phyloP scores from a whole-genome alignment of 1,140 invertebrate genomes.

The Sipha flava region DNA sequence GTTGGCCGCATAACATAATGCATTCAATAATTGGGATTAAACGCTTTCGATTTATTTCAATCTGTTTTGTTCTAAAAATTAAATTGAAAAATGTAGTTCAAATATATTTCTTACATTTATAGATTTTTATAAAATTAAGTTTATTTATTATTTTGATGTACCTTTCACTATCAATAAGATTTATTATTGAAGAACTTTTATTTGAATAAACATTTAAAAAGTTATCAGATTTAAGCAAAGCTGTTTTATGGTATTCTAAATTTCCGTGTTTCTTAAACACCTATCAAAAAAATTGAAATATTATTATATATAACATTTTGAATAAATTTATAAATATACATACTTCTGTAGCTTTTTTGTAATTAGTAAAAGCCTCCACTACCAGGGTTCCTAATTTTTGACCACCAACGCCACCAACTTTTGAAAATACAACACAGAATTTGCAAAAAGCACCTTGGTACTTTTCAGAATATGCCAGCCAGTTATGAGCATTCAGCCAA shows the following conservation, averaged over 20 bases:
- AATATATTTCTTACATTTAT: neutral
- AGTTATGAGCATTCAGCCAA: neutral
- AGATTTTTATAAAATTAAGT: neutral
- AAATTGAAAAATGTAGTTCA: neutral
- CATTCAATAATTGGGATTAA: neutral
- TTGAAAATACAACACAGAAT: neutral
- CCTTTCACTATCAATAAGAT: neutral
- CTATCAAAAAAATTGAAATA: neutral
- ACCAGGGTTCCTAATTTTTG: neutral
- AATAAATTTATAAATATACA: neutral
- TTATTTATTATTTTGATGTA: neutral
- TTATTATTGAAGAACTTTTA: neutral
- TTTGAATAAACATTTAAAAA: neutral
- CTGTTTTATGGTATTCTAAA: neutral
- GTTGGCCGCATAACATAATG: conserved; percentile 34
- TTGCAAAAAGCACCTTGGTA: conserved; percentile 3
- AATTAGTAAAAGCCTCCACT: neutral
- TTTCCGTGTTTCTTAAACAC: neutral
- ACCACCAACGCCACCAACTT: neutral
- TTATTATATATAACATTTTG: neutral
- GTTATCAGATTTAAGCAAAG: neutral
- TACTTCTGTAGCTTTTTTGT: neutral
- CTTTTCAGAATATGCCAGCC: neutral
- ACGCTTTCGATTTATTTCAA: conserved; percentile 33
- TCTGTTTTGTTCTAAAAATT: neutral